Base-by-base conservation (phyloP, 2,113 vertebrate genomes). In the Peromyscus maniculatus region DNA sequence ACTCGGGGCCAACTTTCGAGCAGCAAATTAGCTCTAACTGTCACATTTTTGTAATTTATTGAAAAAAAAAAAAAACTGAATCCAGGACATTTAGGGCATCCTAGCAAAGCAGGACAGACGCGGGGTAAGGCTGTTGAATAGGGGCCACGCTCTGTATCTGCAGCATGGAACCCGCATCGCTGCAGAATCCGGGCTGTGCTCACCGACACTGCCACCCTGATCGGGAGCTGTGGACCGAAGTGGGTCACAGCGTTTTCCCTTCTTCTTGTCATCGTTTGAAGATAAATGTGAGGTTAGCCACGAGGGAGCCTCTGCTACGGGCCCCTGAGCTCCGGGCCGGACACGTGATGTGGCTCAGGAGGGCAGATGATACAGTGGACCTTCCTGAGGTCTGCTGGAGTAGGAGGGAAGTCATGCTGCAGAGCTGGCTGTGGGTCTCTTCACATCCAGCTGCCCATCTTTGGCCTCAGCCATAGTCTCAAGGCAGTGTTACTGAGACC, bases 221-320 rank as follows among this genome's bases (percentile, higher is more conserved):
- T 82, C 24, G 55, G 77, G 86, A 28, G 75, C 78, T 71, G 49
- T 71, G 62, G 80, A 66, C 31, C 26, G 46, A 97, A 93, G 64
- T 92, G 89, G 92, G 94, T 91, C 90, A 93, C 43, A 57, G n/a
- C 9, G n/a, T n/a, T 77, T 24, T 55, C 10, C 88, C n/a, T 71
- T 64, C 36, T 87, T 71, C 46, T n/a, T 62, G 15, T 57, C 31
- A 43, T 82, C 72, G 31, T 91, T 66, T 88, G 66, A 94, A 92
- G 75, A 89, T 74, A 78, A 92, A 91, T 0, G 3, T 43, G 26
- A 94, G 33, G n/a, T 57, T 79, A 62, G 11, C 69, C 39, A 62
- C 0, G 3, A 57, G 75, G 11, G 33, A 22, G 69, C 22, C 28
- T 26, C 33, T 33, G 78, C n/a, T 46, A 64, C 10, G 39, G 91